These are phyloP conservation scores for Halcyon smyrnensis DNA, from an alignment of 2,797 vertebrate genomes.

Conservation along the genomic window DNA sequence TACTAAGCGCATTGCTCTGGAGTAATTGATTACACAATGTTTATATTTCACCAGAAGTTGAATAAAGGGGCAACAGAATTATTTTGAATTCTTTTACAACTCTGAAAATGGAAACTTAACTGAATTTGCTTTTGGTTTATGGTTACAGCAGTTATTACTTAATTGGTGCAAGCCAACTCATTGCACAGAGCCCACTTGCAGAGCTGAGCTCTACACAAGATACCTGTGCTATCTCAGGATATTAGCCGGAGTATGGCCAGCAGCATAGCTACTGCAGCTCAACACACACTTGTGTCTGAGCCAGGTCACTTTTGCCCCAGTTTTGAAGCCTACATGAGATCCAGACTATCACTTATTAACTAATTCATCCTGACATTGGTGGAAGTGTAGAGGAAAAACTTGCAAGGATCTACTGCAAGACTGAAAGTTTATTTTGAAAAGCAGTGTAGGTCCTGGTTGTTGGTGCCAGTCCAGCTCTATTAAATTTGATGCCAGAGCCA, in stretches of 20 bases:
- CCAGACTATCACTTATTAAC: background rate
- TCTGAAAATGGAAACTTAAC: background rate
- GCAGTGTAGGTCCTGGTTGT: background rate
- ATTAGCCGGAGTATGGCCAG: background rate
- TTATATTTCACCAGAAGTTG: background rate
- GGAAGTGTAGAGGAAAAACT: background rate
- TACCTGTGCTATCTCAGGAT: background rate
- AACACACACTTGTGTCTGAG: background rate
- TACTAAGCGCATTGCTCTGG: background rate
- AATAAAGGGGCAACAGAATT: background rate
- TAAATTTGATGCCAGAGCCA: background rate
- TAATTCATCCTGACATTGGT: background rate
- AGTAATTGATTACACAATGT: background rate
- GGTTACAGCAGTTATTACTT: background rate
- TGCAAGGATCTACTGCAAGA: background rate
- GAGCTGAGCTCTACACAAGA: background rate
- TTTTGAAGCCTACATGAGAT: background rate
- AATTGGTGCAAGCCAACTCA: background rate
- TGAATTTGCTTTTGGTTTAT: background rate
- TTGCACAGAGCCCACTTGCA: background rate
- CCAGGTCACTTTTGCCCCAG: background rate
- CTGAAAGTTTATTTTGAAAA: constrained; percentile 40
- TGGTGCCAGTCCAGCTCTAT: background rate
- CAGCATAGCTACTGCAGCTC: background rate
- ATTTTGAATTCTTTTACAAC: background rate